Evolutionary conservation across 2,113 vertebrate genomes (phyloP).

Genomic region (Ovis aries): ARS-UI_Ramb_v3.0 NC_056067.1:15634001-15634500

Average conservation of each 20-base stretch:
- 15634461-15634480: background rate
- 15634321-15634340: background rate
- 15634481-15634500: background rate
- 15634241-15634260: background rate
- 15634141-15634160: background rate
- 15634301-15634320: background rate
- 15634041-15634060: background rate
- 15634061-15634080: background rate
- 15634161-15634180: background rate
- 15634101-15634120: background rate
- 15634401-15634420: background rate
- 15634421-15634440: background rate
- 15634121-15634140: background rate
- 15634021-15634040: background rate
- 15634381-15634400: background rate
- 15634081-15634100: background rate
- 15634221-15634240: background rate
- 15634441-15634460: background rate
- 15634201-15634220: background rate
- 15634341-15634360: background rate
- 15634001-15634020: background rate
- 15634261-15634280: background rate
- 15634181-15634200: background rate
- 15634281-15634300: background rate
- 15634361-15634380: background rate